Percentiles rank a stretch among this genome's conserved stretches.
These are phyloP conservation scores for Tortrix viridana DNA, from an alignment of 2,888 invertebrate species.

Conservation along the genomic window DNA sequence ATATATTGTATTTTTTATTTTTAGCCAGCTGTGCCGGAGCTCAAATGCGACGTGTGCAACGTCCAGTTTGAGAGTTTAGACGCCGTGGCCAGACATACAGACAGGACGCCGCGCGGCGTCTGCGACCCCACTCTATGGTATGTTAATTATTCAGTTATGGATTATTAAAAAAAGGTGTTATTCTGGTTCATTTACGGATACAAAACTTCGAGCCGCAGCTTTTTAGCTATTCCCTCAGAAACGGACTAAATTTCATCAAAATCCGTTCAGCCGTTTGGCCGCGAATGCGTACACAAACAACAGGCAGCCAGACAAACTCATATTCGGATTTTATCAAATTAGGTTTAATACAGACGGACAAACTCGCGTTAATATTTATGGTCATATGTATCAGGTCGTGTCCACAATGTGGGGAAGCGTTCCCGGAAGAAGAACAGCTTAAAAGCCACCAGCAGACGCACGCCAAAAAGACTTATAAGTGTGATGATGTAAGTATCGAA, in stretches of 20 bases:
- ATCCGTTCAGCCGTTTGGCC: too few relatives aligned
- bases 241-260: too few relatives aligned
- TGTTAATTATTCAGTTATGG: too few relatives aligned
- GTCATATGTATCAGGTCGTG: constrained; percentile 12
- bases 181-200: background rate
- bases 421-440: constrained; percentile 15
- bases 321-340: too few relatives aligned
- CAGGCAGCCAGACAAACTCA: too few relatives aligned
- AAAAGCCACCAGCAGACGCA: constrained; percentile 6
- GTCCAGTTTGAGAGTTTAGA: constrained; percentile 29
- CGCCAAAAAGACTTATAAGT: constrained; percentile 12
- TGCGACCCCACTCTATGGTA: constrained; percentile 30
- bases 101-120: constrained; percentile 17
- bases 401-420: constrained; percentile 19
- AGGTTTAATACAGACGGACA: too few relatives aligned
- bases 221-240: too few relatives aligned
- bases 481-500: constrained; percentile 20
- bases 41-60: constrained; percentile 16
- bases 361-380: background rate
- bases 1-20: too few relatives aligned
- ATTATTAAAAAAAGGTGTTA: too few relatives aligned
- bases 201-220: too few relatives aligned
- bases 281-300: too few relatives aligned
- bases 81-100: constrained; percentile 30
- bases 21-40: constrained; percentile 25